Percentiles rank a stretch among this genome's conserved stretches.
Evolutionary conservation across 2,888 invertebrate species (phyloP).

Genomic region (Xanthorhoe designata): DNA sequence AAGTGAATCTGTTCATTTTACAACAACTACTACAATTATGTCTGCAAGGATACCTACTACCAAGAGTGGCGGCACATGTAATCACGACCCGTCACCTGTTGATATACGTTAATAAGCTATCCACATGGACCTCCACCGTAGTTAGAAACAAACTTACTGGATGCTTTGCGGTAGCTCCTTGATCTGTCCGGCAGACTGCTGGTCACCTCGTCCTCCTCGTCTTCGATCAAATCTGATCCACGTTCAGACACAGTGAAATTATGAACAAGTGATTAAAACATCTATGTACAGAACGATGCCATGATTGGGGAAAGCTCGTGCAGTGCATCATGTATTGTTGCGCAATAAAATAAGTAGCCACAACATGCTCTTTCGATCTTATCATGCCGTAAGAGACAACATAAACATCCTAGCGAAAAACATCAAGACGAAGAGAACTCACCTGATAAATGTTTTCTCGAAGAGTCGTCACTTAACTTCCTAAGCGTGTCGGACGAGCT

Average conservation of each 20-base stretch:
- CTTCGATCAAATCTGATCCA: slow-evolving; percentile 85
- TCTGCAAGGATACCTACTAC: slow-evolving; percentile 31
- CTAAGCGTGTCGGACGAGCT: slow-evolving; percentile 78
- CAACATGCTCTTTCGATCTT: slow-evolving; percentile 67
- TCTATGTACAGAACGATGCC: slow-evolving; percentile 53
- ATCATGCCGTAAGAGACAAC: slow-evolving; percentile 59
- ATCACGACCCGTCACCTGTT: slow-evolving; percentile 40
- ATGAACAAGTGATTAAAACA: slow-evolving; percentile 57
- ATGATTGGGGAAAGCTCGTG: slow-evolving; percentile 45
- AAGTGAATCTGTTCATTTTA: slow-evolving; percentile 26
- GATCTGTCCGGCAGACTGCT: slow-evolving; percentile 78
- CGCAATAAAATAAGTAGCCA: slow-evolving; percentile 43
- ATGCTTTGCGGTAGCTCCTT: slow-evolving; percentile 82
- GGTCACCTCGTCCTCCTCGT: slow-evolving; percentile 83
- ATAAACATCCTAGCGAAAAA: slow-evolving; percentile 10
- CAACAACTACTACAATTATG: slow-evolving; percentile 9
- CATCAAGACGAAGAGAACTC: slow-evolving; percentile 49
- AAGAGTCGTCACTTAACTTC: slow-evolving; percentile 82
- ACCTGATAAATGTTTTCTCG: slow-evolving; percentile 85
- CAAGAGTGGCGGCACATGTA: slow-evolving; percentile 36
- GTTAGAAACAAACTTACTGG: slow-evolving; percentile 79
- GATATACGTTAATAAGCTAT: slow-evolving; percentile 26
- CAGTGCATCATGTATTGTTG: slow-evolving; percentile 36
- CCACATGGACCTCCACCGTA: slow-evolving; percentile 35
- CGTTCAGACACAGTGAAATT: slow-evolving; percentile 48